phyloP scores from a whole-genome alignment of 2,888 invertebrate species.

The Athrips mouffetella region DNA sequence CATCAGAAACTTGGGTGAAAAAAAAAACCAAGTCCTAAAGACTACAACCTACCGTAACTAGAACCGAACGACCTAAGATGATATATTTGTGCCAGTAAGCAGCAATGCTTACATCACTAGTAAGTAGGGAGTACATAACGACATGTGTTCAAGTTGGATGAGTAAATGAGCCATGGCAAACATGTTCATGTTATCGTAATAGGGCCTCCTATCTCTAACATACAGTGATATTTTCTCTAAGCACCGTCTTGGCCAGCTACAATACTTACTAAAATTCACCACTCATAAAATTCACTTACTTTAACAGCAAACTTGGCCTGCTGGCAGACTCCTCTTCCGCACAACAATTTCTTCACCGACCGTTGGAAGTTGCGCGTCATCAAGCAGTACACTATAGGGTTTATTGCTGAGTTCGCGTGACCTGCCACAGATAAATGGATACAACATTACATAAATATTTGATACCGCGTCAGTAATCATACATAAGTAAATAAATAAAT shows the following conservation, averaged over 20 bases:
- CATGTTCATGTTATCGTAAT: no score
- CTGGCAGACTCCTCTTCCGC: conserved; percentile 54
- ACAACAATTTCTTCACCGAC: conserved; percentile 80
- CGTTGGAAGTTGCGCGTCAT: conserved; percentile 85
- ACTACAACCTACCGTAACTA: no score
- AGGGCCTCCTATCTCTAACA: no score
- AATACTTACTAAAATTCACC: neutral
- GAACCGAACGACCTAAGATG: no score
- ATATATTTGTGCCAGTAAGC: no score
- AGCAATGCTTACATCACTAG: no score
- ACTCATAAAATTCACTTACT: neutral
- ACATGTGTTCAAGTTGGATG: no score
- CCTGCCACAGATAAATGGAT: conserved; percentile 51
- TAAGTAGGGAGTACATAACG: no score
- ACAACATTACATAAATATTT: neutral
- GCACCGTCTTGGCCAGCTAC: neutral
- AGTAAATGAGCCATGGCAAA: no score
- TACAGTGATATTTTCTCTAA: neutral
- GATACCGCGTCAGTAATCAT: neutral
- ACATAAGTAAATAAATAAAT: neutral
- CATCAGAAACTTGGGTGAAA: no score
- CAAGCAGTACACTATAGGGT: conserved; percentile 86
- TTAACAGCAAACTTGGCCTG: conserved; percentile 59
- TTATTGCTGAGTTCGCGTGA: conserved; percentile 86
- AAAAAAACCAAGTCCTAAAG: no score